Conservation (phyloP, 2,888 invertebrate genomes). For the Morpho achilles region DNA sequence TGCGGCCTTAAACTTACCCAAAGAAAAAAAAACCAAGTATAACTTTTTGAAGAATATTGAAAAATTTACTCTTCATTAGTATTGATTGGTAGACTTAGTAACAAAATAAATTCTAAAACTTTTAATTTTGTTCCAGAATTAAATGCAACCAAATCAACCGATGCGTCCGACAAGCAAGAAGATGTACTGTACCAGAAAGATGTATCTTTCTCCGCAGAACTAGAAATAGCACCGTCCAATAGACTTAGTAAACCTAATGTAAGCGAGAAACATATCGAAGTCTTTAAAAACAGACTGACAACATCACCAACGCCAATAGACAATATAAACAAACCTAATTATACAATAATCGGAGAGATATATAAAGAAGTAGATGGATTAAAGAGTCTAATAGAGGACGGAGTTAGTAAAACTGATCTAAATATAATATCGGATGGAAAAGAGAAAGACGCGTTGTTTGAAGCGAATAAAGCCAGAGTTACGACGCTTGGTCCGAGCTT, state of each 20-base stretch:
- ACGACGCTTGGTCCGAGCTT: conserved; percentile 82
- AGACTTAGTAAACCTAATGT: conserved; percentile 60
- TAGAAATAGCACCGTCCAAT: conserved; percentile 79
- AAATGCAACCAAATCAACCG: conserved; percentile 84
- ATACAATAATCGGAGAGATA: conserved; percentile 60
- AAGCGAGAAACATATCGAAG: conserved; percentile 56
- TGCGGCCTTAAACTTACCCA: too few species aligned
- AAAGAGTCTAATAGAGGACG: conserved; percentile 66
- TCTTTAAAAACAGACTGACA: conserved; percentile 42
- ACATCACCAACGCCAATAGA: conserved; percentile 31
- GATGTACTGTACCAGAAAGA: conserved; percentile 89
- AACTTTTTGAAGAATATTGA: too few species aligned
- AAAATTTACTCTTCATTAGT: too few species aligned
- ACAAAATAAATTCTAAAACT: too few species aligned
- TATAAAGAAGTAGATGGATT: conserved; percentile 64
- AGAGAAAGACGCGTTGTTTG: conserved; percentile 37
- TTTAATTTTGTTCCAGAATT: conserved; percentile 79
- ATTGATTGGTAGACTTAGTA: too few species aligned
- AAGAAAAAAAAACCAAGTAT: too few species aligned
- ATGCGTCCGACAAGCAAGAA: conserved; percentile 77
- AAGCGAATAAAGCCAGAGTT: conserved; percentile 43
- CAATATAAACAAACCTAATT: conserved; percentile 41
- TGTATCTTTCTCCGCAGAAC: conserved; percentile 87
- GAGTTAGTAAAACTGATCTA: conserved; percentile 63
- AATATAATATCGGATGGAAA: conserved; percentile 62